Base-by-base conservation (phyloP, 2,113 vertebrate species). In the Camelus dromedarius region DNA sequence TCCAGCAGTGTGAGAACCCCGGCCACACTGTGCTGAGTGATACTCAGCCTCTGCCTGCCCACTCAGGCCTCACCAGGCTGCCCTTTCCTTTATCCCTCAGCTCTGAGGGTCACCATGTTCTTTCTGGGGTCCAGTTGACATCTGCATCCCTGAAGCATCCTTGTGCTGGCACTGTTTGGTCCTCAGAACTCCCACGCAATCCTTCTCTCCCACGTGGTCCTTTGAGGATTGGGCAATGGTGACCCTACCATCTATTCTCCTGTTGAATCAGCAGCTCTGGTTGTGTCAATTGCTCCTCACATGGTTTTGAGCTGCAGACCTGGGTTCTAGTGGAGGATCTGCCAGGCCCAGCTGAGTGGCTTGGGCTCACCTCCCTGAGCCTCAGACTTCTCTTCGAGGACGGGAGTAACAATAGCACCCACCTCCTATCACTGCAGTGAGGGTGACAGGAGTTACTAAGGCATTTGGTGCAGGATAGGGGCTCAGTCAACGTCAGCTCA, bases 111-210 rank as follows among this genome's bases (percentile, higher is more conserved):
- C 64, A 28, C 42, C 0, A 3, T 26, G 28, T 4, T 50, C 84
- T 19, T 35, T 35, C 50, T 79, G 6, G 1, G 4, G 81, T 20
- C 1, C 2, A 11, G 3, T 0, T 0, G 24, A 48, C 46, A 14
- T 22, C 30, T 28, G 70, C 28, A 35, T 48, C 50, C 62, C 30
- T 1, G 72, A 16, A 16, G 67, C 30, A 26, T 8, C 42, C n/a
- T 4, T 0, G 3, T 6, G 46, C 1, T 7, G 69, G 32, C 3
- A 0, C 16, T 0, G 28, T 24, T 22, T 64, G 46, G 32, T 30
- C 66, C 82, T 20, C n/a, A 3, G 38, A 38, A 19, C n/a, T 19
- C 82, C 72, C 9, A 0, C 0, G 8, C 60, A 8, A 0, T 0
- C 50, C 52, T 28, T 35, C 79, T 46, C 30, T 73, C 73, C 52